Percentiles rank a stretch among this genome's conserved stretches.
These are phyloP conservation scores for Xylophagus ater DNA, from an alignment of 2,888 invertebrate genomes.

Conservation along the genomic window DNA sequence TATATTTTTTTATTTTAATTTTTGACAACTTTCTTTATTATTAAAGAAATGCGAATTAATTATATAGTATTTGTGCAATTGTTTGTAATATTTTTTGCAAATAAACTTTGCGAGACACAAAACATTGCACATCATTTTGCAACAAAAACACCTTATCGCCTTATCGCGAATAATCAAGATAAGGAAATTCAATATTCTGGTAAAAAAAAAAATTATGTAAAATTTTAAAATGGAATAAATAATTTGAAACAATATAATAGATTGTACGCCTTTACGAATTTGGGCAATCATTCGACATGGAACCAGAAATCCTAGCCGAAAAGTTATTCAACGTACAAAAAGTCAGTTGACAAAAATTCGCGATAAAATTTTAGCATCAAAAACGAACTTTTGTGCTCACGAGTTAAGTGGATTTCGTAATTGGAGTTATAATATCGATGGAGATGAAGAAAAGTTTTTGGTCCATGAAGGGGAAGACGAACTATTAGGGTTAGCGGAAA, in stretches of 20 bases:
- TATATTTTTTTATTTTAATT: neutral
- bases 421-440: constrained; percentile 48
- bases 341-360: constrained; percentile 44
- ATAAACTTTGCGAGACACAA: no score
- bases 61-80: no score
- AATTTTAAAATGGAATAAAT: constrained; percentile 1
- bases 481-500: constrained; percentile 57
- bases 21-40: neutral
- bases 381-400: constrained; percentile 41
- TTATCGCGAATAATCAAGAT: constrained; percentile 52
- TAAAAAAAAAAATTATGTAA: constrained; percentile 27
- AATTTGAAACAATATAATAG: constrained; percentile 33
- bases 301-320: constrained; percentile 56
- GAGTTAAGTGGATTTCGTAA: constrained; percentile 38
- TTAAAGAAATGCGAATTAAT: no score
- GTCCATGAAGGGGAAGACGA: constrained; percentile 67
- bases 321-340: constrained; percentile 45
- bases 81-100: no score
- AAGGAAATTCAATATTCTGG: constrained; percentile 48
- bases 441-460: constrained; percentile 48
- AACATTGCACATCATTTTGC: constrained; percentile 45
- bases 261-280: constrained; percentile 52
- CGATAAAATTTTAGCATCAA: constrained; percentile 43
- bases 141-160: constrained; percentile 63
- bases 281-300: constrained; percentile 72